Evolutionary conservation across 1,140 invertebrate genomes (phyloP), one percentile per base, ranked within the genome.

Genomic region (Monomorium pharaonis): DNA sequence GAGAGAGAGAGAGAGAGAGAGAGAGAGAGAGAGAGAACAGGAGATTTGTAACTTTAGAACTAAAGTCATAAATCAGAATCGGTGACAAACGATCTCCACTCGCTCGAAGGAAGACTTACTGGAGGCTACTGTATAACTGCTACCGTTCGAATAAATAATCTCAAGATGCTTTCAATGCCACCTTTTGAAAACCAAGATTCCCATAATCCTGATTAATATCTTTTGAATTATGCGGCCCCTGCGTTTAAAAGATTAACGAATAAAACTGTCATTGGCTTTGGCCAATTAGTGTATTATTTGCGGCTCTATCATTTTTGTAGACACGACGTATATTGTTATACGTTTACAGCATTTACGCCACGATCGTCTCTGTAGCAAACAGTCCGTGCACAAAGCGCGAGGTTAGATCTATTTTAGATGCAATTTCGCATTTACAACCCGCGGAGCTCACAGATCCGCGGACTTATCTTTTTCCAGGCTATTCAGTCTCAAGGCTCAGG

Each of bases 151-250:
- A 80, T 80, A 70, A 80, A 80, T 80, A 80, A 56, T 69, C 63
- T 9, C 33, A 9, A 42, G 62, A 27, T 21, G 69, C 42, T 54
- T 27, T 54, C 44, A 67, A 67, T 67, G 21, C 21, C n/a, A 30
- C 21, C 21, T 69, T n/a, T 80, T 37, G 33, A 69, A 80, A 70
- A 33, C 18, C 63, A n/a, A 21, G 44, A 14, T 21, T 54, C 42
- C n/a, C 27, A 6, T 80, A 80, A 80, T 80, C 47, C 47, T 80
- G 77, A 80, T 80, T 80, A 80, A 80, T 80, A 80, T 42, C n/a
- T n/a, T 51, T 54, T 18, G 63, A 27, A n/a, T 49, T 49, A 16
- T 37, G 9, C 24, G 33, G 27, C 30, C n/a, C n/a, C 44, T 24
- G 16, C 14, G 37, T 49, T 37, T 24, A 54, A 80, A 49, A 78